Base-by-base conservation (phyloP, 2,888 invertebrate genomes). In the Operophtera brumata region DNA sequence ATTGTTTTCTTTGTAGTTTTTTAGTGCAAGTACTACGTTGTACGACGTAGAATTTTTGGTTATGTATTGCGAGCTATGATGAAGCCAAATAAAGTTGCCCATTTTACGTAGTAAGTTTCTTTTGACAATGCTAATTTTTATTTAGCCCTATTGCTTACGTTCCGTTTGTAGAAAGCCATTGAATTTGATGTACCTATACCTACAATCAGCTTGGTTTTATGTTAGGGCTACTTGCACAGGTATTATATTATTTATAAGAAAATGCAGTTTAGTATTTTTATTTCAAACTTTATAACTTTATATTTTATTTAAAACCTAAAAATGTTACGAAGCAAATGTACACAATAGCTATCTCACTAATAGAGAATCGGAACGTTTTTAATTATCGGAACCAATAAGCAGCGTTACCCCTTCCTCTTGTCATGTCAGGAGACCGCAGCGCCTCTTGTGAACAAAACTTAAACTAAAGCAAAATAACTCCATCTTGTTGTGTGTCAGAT, bases 401-500 rank as follows among this genome's bases (percentile, higher is more conserved):
- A 59, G 47, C 60, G 36, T 64, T 67, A 67, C 75, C 82, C 84
- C 80, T 78, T 78, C 81, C 75, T 79, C 59, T 58, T 30, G 47
- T 30, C 48, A 39, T 32, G 30, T n/a, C 32, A 20, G 6, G 28
- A 36, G 20, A 10, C 34, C 68, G 67, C 69, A 80, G 86, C 91
- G 92, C 91, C 82, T 69, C 84, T 73, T 50, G 85, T 83, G 91
- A 76, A 65, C 75, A 74, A 81, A 84, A 81, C 71, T 74, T 66
- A 79, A 90, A 91, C 86, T 90, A 86, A 75, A 79, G 80, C 87
- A 86, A 89, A 91, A 88, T 91, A 91, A 91, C 91, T 92, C 92
- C 92, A 92, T 92, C 90, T 92, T 92, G 90, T 92, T 92, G 90
- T 64, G 61, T 86, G 84, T 92, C 91, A 92, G 92, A 91, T 91